phyloP scores from a whole-genome alignment of 2,797 vertebrate species.

The Tangara arthus region DNA sequence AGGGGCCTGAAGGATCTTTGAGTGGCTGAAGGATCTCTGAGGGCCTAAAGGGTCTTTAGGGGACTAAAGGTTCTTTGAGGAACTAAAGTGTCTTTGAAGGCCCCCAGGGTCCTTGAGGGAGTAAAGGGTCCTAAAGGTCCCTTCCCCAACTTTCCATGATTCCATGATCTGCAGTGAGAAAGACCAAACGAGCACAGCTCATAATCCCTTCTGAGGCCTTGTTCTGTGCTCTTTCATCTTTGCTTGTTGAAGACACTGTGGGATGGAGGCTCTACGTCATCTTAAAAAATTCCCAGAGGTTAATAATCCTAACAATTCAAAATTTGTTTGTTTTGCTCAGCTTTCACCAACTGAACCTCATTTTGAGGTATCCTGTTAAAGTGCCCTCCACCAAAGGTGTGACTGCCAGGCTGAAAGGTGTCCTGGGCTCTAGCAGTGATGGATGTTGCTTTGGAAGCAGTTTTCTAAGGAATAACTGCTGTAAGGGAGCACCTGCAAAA shows the following conservation, averaged over 20 bases:
- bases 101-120: not conserved
- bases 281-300: not conserved
- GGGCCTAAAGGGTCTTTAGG: no score
- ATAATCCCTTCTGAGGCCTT: fast-evolving
- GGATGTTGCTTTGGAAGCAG: not conserved
- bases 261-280: not conserved
- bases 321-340: not conserved
- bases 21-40: no score
- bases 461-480: not conserved
- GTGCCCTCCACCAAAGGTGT: not conserved
- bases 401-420: not conserved
- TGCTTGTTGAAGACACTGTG: not conserved
- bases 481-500: not conserved
- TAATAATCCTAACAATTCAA: not conserved
- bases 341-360: not conserved
- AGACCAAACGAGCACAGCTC: not conserved
- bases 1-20: not conserved
- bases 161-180: not conserved
- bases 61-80: not conserved
- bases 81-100: not conserved
- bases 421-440: not conserved
- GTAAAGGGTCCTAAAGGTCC: not conserved
- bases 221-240: not conserved
- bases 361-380: not conserved
- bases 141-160: not conserved